Evolutionary conservation across 2,888 invertebrate species (phyloP).

Genomic region (Euproctis similis): DNA sequence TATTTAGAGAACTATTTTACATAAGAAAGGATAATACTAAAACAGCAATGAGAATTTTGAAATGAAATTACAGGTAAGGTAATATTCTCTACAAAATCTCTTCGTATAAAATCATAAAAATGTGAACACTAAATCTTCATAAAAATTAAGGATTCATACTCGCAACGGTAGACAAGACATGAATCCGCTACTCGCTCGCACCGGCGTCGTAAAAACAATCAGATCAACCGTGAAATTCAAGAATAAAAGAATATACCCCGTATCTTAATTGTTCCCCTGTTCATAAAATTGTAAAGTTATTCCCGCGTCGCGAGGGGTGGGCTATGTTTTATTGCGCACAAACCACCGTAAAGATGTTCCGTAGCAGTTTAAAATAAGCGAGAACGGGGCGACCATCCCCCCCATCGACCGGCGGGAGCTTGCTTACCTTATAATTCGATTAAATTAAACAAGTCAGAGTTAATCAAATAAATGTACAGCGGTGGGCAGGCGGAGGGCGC

Average conservation of each 20-base stretch:
- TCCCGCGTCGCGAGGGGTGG: constrained; percentile 63
- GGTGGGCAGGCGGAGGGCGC: constrained; percentile 42
- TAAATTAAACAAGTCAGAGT: constrained; percentile 77
- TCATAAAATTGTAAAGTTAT: constrained; percentile 75
- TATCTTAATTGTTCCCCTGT: constrained; percentile 74
- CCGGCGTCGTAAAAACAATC: constrained; percentile 63
- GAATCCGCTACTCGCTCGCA: constrained; percentile 51
- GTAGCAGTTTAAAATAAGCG: constrained; percentile 70
- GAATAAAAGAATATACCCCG: constrained; percentile 66
- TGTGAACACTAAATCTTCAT: constrained; percentile 60
- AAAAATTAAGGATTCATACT: constrained; percentile 71
- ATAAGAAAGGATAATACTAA: too few relatives aligned
- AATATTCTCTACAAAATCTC: constrained; percentile 24
- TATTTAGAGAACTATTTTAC: too few relatives aligned
- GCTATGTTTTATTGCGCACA: constrained; percentile 71
- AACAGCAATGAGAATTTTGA: too few relatives aligned
- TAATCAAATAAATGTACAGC: constrained; percentile 76
- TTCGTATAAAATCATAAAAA: constrained; percentile 50
- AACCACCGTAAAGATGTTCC: constrained; percentile 76
- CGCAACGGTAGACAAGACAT: constrained; percentile 66
- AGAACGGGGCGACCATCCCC: constrained; percentile 37
- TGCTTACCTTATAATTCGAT: constrained; percentile 72
- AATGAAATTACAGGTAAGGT: too few relatives aligned
- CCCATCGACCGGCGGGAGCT: constrained; percentile 21
- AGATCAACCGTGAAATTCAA: constrained; percentile 58